phyloP scores from a whole-genome alignment of 1,140 invertebrate species.

The Zophobas morio region DNA sequence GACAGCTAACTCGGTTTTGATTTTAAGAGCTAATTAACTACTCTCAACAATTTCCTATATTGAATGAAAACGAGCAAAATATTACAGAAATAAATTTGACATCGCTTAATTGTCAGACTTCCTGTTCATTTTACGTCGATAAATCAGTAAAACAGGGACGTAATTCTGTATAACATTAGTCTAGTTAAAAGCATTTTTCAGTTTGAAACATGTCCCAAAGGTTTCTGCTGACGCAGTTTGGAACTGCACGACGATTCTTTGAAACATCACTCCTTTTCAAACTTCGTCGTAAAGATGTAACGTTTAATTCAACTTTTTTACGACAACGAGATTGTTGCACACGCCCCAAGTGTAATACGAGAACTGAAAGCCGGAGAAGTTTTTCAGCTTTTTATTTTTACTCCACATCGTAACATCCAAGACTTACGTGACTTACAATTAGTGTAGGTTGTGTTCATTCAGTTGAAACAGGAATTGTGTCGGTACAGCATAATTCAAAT shows the following conservation, averaged over 20 bases:
- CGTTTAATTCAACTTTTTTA: constrained; percentile 40
- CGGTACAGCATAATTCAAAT: too few relatives aligned
- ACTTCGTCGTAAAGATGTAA: constrained; percentile 1
- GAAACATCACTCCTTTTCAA: constrained; percentile 5
- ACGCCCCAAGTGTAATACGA: constrained; percentile 7
- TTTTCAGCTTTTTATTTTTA: background rate
- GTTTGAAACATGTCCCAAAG: constrained; percentile 15
- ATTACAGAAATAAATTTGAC: too few relatives aligned
- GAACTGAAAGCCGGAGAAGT: background rate
- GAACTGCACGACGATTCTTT: background rate
- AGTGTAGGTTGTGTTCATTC: too few relatives aligned
- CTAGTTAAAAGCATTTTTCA: constrained; percentile 23
- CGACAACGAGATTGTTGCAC: background rate
- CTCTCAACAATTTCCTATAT: too few relatives aligned
- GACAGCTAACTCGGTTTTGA: too few relatives aligned
- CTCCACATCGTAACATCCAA: background rate
- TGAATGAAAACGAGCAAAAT: too few relatives aligned
- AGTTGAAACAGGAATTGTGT: too few relatives aligned
- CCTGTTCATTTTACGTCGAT: too few relatives aligned
- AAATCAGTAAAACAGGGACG: too few relatives aligned
- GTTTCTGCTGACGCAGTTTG: constrained; percentile 15
- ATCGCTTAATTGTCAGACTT: too few relatives aligned
- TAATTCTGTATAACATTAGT: background rate
- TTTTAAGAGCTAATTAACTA: too few relatives aligned
- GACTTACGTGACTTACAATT: background rate